Base-by-base conservation (phyloP, 2,888 invertebrate genomes). In the Branchellion lobata region DNA sequence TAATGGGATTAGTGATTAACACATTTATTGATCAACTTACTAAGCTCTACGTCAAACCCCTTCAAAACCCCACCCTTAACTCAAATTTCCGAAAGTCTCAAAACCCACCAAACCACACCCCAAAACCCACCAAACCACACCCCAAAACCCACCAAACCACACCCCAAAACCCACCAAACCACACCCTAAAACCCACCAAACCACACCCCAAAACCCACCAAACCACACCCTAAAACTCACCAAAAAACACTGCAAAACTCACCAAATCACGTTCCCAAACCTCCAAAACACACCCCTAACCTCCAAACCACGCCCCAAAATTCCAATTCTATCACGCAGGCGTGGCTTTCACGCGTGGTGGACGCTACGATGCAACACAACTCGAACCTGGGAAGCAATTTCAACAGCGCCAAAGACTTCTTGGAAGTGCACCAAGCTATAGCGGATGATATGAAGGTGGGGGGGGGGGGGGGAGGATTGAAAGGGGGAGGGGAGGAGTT, bases 271-370 rank as follows among this genome's bases (percentile, higher is more conserved):
- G n/a, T n/a, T n/a, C n/a, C n/a, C n/a, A n/a, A n/a, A n/a, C n/a
- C n/a, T 14, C 47, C 47, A 47, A 14, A 47, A 8, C 47, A 47
- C 47, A 47, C 47, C 47, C 8, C 47, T 47, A 8, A 14, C 47
- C 47, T 14, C 47, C 47, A 47, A 47, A 47, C 18, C 47, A 47
- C 47, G 18, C 47, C 47, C 47, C 47, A 47, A 14, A 8, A 47
- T 47, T 14, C 47, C 47, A 47, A 8, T 14, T 18, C 47, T 14
- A 8, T 47, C 47, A 14, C 93, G 51, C 90, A 92, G 81, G 90
- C 90, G n/a, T 94, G 93, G 93, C 85, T 93, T 78, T 90, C 91
- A 34, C 91, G 91, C 79, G 91, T 92, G 36, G 92, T 91, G 0
- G 92, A 93, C 84, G 90, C 91, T 75, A 92, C 92, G 85, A 88